Conservation (phyloP, 2,797 vertebrate genomes). For the Psittacula echo region DNA sequence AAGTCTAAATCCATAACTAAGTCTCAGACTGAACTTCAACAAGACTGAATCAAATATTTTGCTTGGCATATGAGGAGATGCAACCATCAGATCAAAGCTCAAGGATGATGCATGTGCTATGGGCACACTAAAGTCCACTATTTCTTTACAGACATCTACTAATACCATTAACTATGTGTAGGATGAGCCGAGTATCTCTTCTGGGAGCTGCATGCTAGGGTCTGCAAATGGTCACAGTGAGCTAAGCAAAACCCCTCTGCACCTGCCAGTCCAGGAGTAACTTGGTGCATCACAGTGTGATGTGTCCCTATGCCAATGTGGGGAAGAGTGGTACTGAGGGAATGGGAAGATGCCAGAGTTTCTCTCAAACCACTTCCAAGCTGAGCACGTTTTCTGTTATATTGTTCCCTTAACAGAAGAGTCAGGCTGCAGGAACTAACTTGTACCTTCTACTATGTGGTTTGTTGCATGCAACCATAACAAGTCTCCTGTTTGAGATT, state of each 20-base stretch:
- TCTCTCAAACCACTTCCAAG: neutral
- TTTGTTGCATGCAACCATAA: rapidly evolving
- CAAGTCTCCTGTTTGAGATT: neutral
- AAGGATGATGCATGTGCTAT: neutral
- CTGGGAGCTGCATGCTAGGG: neutral
- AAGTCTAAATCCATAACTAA: neutral
- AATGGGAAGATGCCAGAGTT: neutral
- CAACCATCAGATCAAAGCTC: neutral
- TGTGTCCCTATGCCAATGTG: rapidly evolving
- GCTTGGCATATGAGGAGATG: neutral
- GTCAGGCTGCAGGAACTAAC: neutral
- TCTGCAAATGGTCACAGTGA: neutral
- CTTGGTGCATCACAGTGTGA: rapidly evolving
- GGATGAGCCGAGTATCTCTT: neutral
- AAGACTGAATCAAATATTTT: neutral
- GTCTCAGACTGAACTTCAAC: neutral
- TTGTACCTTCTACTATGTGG: neutral
- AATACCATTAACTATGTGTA: neutral
- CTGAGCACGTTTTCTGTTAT: neutral
- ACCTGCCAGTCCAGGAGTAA: neutral
- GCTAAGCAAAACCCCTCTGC: neutral
- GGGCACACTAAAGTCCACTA: neutral
- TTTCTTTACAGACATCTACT: neutral
- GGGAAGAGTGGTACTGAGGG: neutral
- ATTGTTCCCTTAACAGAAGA: neutral